A percentile compares a stretch with the other conserved stretches of the same genome.
phyloP scores from a whole-genome alignment of 2,113 vertebrate genomes.

The Pelvicachromis taeniatus region DNA sequence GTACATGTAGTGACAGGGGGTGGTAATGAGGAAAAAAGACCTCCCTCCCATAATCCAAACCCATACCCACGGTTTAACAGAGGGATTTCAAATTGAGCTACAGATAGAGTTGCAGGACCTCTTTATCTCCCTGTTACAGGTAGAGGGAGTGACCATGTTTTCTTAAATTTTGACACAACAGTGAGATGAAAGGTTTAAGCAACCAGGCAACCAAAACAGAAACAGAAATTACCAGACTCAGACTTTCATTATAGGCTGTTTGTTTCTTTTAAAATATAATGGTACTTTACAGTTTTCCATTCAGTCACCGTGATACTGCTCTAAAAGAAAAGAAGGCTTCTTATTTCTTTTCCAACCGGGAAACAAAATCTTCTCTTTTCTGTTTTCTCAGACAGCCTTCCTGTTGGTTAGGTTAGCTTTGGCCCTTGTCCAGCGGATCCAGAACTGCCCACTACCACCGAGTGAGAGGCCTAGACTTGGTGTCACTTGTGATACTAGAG shows the following conservation, averaged over 20 bases:
- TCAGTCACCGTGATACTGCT: background rate
- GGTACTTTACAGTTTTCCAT: background rate
- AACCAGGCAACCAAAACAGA: background rate
- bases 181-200: slow-evolving; percentile 6
- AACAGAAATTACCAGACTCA: background rate
- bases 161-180: slow-evolving; percentile 9
- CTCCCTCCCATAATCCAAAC: slow-evolving; percentile 19
- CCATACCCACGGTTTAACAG: slow-evolving; percentile 32
- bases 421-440: slow-evolving; percentile 32
- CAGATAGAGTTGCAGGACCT: slow-evolving; percentile 46
- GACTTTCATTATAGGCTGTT: background rate
- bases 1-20: slow-evolving; percentile 58
- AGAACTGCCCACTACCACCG: slow-evolving; percentile 6
- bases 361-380: background rate
- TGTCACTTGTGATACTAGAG: slow-evolving; percentile 46
- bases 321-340: background rate
- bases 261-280: background rate
- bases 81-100: slow-evolving; percentile 61
- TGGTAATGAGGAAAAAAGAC: slow-evolving; percentile 48
- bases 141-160: slow-evolving; percentile 27
- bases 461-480: slow-evolving; percentile 1
- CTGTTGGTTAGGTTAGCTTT: slow-evolving; percentile 36
- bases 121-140: slow-evolving; percentile 66
- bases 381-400: background rate
- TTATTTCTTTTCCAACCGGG: background rate